Percentiles rank a stretch among this genome's conserved stretches.
Evolutionary conservation across 2,888 invertebrate species (phyloP).

Genomic region (Dendrolimus pini): DNA sequence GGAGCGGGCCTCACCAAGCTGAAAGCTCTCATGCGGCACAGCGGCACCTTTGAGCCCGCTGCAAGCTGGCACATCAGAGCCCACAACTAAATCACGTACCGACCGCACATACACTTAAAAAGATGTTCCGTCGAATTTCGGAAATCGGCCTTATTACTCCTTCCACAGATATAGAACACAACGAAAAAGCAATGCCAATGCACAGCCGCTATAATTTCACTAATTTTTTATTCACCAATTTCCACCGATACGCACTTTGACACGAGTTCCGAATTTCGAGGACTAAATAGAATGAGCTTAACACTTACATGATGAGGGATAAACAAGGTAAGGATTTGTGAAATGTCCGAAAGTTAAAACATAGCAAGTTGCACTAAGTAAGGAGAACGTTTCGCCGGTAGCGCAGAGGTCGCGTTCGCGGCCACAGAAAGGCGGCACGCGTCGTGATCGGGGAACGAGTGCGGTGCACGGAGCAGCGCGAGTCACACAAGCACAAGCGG

Average conservation of each 20-base stretch:
- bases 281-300: constrained; percentile 66
- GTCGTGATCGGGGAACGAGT: constrained; percentile 75
- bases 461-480: constrained; percentile 76
- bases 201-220: constrained; percentile 46
- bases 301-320: constrained; percentile 75
- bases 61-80: constrained; percentile 27
- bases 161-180: constrained; percentile 49
- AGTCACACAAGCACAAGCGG: constrained; percentile 76
- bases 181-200: constrained; percentile 21
- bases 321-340: constrained; percentile 72
- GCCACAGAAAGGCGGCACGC: constrained; percentile 75
- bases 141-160: constrained; percentile 52
- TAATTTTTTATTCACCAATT: constrained; percentile 60
- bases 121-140: constrained; percentile 64
- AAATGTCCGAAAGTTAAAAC: constrained; percentile 70
- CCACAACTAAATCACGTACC: constrained; percentile 38
- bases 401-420: constrained; percentile 79
- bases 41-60: constrained; percentile 38
- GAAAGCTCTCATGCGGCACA: constrained; percentile 56
- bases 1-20: constrained; percentile 38
- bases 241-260: constrained; percentile 62
- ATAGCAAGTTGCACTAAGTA: constrained; percentile 72
- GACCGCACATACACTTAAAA: constrained; percentile 48
- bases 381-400: constrained; percentile 73
- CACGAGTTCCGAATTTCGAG: constrained; percentile 72